phyloP scores from a whole-genome alignment of 2,113 vertebrate genomes.

The Rhynchomys soricoides region DNA sequence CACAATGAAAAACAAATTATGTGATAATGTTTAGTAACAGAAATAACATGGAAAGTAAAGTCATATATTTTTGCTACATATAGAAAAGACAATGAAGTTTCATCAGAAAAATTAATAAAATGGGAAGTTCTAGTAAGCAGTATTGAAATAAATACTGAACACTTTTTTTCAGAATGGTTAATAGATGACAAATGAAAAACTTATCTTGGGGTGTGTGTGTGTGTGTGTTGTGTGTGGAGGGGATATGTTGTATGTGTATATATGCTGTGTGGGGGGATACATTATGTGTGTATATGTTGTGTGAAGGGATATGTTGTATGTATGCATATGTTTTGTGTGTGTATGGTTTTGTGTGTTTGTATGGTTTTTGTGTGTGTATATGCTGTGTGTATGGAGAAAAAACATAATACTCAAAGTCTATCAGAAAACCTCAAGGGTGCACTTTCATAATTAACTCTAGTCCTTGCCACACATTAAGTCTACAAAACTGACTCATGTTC shows the following conservation, averaged over 20 bases:
- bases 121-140: background rate
- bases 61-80: background rate
- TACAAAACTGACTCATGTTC: background rate
- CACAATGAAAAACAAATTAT: background rate
- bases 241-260: too few species aligned
- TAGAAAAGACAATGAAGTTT: slow-evolving; percentile 12
- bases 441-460: background rate
- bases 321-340: too few species aligned
- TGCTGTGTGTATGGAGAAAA: background rate
- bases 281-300: too few species aligned
- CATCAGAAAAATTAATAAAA: background rate
- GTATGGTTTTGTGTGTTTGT: too few species aligned
- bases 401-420: background rate
- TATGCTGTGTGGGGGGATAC: too few species aligned
- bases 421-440: background rate
- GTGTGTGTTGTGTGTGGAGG: too few species aligned
- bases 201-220: background rate
- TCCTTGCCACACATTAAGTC: background rate
- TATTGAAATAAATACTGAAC: background rate
- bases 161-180: background rate
- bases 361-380: too few species aligned
- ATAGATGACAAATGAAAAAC: background rate
- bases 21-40: background rate
- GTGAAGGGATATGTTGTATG: too few species aligned
- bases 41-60: slow-evolving; percentile 13